Evolutionary conservation across 1,140 invertebrate species (phyloP).

Genomic region (Achatina immaculata): DNA sequence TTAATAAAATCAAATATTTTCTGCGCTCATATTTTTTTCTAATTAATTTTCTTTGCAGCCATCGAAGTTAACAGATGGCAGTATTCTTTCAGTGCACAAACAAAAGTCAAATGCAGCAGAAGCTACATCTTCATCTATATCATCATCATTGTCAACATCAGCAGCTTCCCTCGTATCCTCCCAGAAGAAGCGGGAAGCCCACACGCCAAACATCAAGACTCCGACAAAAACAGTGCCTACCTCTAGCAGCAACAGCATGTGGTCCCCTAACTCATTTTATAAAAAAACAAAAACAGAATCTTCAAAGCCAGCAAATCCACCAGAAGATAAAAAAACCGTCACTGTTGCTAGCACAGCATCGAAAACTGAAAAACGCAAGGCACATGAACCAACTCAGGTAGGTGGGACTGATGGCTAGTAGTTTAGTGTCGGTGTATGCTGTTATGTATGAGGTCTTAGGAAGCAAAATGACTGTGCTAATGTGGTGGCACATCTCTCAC

Average conservation of each 20-base stretch:
- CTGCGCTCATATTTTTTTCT: too few relatives aligned
- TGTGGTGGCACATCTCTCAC: too few relatives aligned
- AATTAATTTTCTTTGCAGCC: conserved; percentile 2
- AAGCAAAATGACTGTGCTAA: too few relatives aligned
- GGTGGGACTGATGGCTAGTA: neutral
- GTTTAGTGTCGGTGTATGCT: neutral
- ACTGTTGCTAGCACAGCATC: conserved; percentile 36
- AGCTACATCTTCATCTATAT: neutral
- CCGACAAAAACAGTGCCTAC: neutral
- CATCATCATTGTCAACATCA: conserved; percentile 3
- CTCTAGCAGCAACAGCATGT: neutral
- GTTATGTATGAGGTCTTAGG: neutral
- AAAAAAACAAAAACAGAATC: neutral
- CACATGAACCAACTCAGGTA: conserved; percentile 63
- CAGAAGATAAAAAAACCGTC: neutral
- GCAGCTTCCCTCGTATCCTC: neutral
- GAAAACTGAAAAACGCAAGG: conserved; percentile 56
- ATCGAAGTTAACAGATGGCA: neutral
- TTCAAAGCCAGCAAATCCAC: neutral
- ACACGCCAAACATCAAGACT: conserved; percentile 28
- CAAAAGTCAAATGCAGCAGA: neutral
- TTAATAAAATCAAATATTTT: too few relatives aligned
- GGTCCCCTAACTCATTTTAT: conserved; percentile 21
- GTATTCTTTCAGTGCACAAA: neutral
- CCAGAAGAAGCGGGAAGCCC: conserved; percentile 44